These are phyloP conservation scores for Micromys minutus DNA, from an alignment of 2,113 vertebrate species.

Conservation along the genomic window DNA sequence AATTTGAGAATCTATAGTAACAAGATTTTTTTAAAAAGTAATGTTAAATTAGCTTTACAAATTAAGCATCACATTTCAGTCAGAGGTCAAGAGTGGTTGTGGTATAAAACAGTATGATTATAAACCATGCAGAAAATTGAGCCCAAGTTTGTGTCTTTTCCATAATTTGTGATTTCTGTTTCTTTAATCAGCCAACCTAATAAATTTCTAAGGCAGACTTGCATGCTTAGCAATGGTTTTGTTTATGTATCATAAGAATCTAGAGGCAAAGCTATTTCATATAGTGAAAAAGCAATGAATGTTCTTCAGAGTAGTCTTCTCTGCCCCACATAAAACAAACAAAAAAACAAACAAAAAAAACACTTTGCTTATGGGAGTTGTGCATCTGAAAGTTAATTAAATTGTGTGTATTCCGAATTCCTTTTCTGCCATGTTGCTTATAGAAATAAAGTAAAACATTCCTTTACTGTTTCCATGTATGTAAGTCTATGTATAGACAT, in stretches of 20 bases:
- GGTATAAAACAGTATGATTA: background rate
- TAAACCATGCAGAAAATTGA: background rate
- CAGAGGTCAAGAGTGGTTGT: background rate
- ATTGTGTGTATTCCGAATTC: background rate
- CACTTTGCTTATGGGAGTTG: background rate
- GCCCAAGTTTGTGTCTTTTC: background rate
- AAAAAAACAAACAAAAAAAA: background rate
- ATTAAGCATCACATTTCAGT: background rate
- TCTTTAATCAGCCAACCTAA: background rate
- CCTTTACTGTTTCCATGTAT: background rate
- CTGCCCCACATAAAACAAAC: background rate
- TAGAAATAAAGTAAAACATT: background rate
- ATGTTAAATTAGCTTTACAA: conserved; percentile 46
- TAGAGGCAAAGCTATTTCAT: background rate
- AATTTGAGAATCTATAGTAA: conserved; percentile 44
- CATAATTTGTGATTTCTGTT: background rate
- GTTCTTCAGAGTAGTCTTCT: background rate
- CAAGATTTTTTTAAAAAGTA: background rate
- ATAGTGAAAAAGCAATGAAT: background rate
- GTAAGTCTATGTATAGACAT: background rate
- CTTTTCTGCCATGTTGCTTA: background rate
- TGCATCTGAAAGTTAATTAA: background rate
- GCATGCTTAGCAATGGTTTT: background rate
- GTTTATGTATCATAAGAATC: background rate
- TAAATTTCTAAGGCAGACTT: background rate